phyloP scores from a whole-genome alignment of 53 echinoderm and acorn worm species.

The Apostichopus leukothele region DNA sequence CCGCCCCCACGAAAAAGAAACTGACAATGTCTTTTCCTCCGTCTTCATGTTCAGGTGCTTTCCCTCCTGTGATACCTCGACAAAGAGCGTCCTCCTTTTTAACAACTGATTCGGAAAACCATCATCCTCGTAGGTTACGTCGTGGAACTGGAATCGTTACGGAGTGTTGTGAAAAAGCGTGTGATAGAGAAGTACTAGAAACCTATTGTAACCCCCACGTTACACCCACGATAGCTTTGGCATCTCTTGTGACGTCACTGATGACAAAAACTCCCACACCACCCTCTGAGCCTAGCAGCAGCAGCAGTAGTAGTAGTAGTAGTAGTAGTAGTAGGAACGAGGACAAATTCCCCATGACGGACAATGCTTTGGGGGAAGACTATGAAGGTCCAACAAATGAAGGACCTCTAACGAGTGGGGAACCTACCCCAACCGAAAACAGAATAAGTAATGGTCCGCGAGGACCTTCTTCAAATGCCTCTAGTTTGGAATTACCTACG shows the following conservation, averaged over 20 bases:
- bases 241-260: not conserved
- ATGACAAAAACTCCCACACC: not conserved
- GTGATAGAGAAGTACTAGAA: slow-evolving; percentile 63
- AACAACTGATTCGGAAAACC: slow-evolving; percentile 37
- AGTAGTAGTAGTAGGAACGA: not conserved
- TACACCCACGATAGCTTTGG: slow-evolving; percentile 3
- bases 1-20: not conserved
- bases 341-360: not conserved
- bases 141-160: slow-evolving; percentile 74
- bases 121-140: slow-evolving; percentile 47
- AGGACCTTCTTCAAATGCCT: slow-evolving; percentile 14
- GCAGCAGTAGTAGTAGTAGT: slow-evolving; percentile 9
- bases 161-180: slow-evolving; percentile 73
- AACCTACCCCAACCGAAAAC: slow-evolving; percentile 41
- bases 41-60: not conserved
- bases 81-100: slow-evolving; percentile 52
- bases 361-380: slow-evolving; percentile 21
- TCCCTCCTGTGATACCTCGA: slow-evolving; percentile 40
- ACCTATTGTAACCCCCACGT: slow-evolving; percentile 73
- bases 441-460: slow-evolving; percentile 37
- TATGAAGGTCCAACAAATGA: slow-evolving; percentile 26
- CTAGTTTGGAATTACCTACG: not conserved
- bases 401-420: slow-evolving; percentile 36
- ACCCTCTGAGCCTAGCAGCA: slow-evolving; percentile 4
- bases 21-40: not conserved